Percentiles rank a stretch among this genome's conserved stretches.
These are phyloP conservation scores for Idaea aversata DNA, from an alignment of 2,888 invertebrate genomes.

Conservation along the genomic window DNA sequence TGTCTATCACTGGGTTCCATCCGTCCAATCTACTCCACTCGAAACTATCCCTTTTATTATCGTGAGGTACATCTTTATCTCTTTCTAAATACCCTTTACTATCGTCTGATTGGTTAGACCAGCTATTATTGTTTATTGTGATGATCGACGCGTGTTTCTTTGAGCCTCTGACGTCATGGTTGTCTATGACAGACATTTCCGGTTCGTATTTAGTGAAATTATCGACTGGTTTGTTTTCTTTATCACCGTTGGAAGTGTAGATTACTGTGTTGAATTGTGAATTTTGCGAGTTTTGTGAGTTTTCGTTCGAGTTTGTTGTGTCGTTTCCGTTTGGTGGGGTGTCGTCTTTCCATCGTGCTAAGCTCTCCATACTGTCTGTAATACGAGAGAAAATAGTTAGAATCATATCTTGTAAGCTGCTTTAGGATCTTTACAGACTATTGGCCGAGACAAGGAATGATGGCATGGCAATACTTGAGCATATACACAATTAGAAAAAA, in stretches of 20 bases:
- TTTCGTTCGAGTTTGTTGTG: conserved; percentile 65
- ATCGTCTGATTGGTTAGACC: conserved; percentile 76
- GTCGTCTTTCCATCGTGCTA: conserved; percentile 78
- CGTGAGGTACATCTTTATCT: conserved; percentile 70
- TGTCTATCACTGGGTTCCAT: conserved; percentile 94
- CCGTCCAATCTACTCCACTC: conserved; percentile 82
- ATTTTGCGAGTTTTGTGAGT: conserved; percentile 48
- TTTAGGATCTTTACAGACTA: not conserved
- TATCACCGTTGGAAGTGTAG: conserved; percentile 65
- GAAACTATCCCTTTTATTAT: conserved; percentile 76
- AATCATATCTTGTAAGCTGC: not conserved
- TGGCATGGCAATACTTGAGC: not conserved
- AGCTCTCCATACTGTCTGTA: conserved; percentile 77
- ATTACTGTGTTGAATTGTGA: conserved; percentile 68
- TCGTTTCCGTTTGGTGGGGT: conserved; percentile 77
- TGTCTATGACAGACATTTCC: conserved; percentile 40
- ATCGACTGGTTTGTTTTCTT: conserved; percentile 56
- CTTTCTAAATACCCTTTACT: conserved; percentile 74
- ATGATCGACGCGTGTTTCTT: conserved; percentile 75
- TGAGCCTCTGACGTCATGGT: conserved; percentile 49
- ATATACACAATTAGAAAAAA: too few relatives aligned
- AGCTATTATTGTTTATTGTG: conserved; percentile 75
- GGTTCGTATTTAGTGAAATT: conserved; percentile 41
- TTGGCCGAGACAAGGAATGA: not conserved
- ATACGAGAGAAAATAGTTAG: not conserved